Base-by-base conservation (phyloP, 1,140 invertebrate species). In the Drosophila sechellia region DNA sequence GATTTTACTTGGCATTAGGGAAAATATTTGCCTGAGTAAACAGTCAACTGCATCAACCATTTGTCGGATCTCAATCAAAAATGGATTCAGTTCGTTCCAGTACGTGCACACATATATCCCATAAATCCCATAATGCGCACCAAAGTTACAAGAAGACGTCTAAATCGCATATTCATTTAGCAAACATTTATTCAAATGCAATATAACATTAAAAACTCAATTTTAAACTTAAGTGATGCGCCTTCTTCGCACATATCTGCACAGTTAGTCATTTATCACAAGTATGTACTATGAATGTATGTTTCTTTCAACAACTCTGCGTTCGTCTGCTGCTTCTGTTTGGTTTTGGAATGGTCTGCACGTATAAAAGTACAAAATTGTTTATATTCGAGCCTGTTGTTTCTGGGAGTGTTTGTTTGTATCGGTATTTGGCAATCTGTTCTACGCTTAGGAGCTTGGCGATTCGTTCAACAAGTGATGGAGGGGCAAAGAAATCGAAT, bases 131-230 rank as follows among this genome's bases (percentile, higher is more conserved):
- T 31, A 3, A 31, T 8, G 31, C 8, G 6, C 6, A 31, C 6
- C 3, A 31, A 2, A 31, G 1, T 15, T 43, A 0, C 0, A n/a
- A 37, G 17, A 39, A 17, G 20, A 59, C 20, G 54, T 11, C 11
- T 34, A 22, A 25, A 25, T 34, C 12, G 34, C 22, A 71, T 31
- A 68, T 58, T 71, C 61, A 79, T 69, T 68, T 77, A 59, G 81
- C 79, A 79, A 87, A 87, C 84, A 87, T 89, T 89, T 80, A 87
- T 80, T 89, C 52, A 72, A 65, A 89, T 68, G 84, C 84, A 89
- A 89, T 89, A 72, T 56, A 89, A 89, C 79, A 84, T 89, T 89
- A 69, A 79, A 87, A 77, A 77, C 74, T 70, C 58, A 76, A 76
- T 53, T 68, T 15, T 56, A 77, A 78, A 77, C 71, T 75, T 75